A percentile compares a stretch with the other conserved stretches of the same genome.
These are phyloP conservation scores for Atrichornis clamosus DNA, from an alignment of 2,113 vertebrate genomes.

Conservation along the genomic window DNA sequence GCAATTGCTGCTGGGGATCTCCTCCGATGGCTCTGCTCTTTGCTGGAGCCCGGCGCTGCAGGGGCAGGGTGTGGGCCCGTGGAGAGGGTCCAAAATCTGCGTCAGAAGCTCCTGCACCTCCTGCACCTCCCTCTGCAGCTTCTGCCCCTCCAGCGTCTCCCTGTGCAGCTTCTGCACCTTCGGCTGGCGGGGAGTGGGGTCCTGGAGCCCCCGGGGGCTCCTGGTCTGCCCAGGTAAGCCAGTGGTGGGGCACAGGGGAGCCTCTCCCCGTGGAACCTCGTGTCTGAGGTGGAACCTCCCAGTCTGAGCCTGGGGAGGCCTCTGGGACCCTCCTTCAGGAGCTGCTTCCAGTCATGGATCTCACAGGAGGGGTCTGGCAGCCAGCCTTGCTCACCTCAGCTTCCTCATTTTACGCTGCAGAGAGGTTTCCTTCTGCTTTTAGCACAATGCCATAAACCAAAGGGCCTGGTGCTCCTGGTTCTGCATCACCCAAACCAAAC, in stretches of 20 bases:
- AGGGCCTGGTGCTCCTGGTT: neutral
- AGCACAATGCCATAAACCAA: neutral
- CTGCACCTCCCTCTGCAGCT: neutral
- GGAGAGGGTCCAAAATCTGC: rapidly evolving
- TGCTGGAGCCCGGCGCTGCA: neutral
- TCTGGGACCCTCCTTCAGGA: neutral
- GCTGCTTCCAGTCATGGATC: neutral
- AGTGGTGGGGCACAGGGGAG: neutral
- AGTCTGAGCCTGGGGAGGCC: neutral
- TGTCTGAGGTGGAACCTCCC: rapidly evolving
- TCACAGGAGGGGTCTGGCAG: neutral
- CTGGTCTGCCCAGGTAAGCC: neutral
- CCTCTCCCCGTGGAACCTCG: rapidly evolving
- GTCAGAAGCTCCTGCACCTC: neutral
- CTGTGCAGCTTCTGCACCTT: neutral
- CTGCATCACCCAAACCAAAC: neutral
- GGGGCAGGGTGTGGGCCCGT: rapidly evolving
- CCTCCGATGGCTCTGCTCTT: neutral
- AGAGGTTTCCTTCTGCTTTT: neutral
- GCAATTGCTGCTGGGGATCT: neutral
- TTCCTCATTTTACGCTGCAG: neutral
- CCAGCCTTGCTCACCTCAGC: neutral
- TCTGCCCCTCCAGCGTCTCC: neutral
- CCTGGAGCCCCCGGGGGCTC: neutral
- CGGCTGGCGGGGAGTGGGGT: neutral